Percentiles rank a stretch among this genome's conserved stretches.
These are phyloP conservation scores for Sebastes trivittatus DNA, from an alignment of 2,797 vertebrate genomes.

Conservation along the genomic window DNA sequence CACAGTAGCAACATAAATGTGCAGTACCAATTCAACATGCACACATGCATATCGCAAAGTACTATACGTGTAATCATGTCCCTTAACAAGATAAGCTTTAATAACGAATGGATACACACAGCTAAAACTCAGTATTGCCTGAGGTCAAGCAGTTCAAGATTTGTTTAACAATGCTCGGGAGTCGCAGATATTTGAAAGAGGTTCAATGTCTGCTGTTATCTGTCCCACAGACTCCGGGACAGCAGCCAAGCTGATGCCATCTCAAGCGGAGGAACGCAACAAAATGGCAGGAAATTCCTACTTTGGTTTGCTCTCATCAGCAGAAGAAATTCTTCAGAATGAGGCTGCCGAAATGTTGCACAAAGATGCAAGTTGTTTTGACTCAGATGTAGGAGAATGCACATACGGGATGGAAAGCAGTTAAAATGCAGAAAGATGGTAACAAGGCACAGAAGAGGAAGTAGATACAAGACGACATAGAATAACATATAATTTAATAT, in stretches of 20 bases:
- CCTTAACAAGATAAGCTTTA: neutral
- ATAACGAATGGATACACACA: neutral
- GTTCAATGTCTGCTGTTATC: slow-evolving; percentile 67
- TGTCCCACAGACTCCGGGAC: slow-evolving; percentile 65
- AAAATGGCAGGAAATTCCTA: slow-evolving; percentile 85
- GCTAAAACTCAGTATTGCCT: neutral
- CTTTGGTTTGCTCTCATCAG: slow-evolving; percentile 63
- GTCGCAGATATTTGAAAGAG: slow-evolving; percentile 51
- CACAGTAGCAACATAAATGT: neutral
- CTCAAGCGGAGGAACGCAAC: slow-evolving; percentile 71
- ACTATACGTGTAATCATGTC: neutral
- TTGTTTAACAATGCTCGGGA: slow-evolving; percentile 36
- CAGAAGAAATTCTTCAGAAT: slow-evolving; percentile 60
- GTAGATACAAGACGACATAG: neutral
- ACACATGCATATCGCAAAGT: neutral
- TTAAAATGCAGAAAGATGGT: neutral
- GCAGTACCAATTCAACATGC: neutral
- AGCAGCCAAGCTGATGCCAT: slow-evolving; percentile 75
- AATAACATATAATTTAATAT: neutral
- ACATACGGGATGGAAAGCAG: neutral
- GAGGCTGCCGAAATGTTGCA: slow-evolving; percentile 42
- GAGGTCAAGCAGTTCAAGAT: slow-evolving; percentile 47
- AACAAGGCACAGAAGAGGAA: neutral
- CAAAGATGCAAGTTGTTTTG: slow-evolving; percentile 18
- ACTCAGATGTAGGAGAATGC: neutral